Percentiles rank a stretch among this genome's conserved stretches.
phyloP scores from a whole-genome alignment of 2,113 vertebrate genomes.

The Heteronetta atricapilla region DNA sequence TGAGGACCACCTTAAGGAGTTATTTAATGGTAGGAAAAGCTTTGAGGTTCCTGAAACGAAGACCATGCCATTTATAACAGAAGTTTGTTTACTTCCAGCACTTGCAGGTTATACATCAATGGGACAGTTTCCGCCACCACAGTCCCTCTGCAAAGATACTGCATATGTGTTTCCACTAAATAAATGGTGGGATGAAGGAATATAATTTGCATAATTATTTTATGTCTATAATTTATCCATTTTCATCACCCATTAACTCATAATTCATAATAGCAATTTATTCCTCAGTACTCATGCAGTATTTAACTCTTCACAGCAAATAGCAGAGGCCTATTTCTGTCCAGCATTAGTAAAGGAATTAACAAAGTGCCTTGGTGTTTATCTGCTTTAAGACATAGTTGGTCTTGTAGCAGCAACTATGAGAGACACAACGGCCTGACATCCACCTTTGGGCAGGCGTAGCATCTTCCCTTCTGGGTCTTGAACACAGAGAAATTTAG shows the following conservation, averaged over 20 bases:
- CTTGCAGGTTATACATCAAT: not conserved
- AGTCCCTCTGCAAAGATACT: not conserved
- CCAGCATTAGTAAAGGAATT: not conserved
- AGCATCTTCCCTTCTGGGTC: not conserved
- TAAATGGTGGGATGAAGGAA: conserved; percentile 5
- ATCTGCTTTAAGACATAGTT: not conserved
- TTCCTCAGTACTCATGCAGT: not conserved
- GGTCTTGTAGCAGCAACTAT: not conserved
- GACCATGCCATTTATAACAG: not conserved
- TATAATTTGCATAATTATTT: conserved; percentile 50
- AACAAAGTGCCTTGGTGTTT: not conserved
- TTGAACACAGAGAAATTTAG: not conserved
- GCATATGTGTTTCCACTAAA: not conserved
- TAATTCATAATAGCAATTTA: conserved; percentile 24
- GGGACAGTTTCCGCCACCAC: not conserved
- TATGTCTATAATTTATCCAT: conserved; percentile 30
- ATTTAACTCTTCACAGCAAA: conserved; percentile 23
- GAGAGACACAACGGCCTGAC: not conserved
- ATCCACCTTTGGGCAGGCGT: not conserved
- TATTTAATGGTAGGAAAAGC: not conserved
- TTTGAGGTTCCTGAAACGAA: not conserved
- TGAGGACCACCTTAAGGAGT: not conserved
- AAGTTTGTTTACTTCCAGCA: not conserved
- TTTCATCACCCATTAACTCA: conserved; percentile 20
- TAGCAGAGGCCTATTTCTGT: conserved; percentile 25